A percentile compares a stretch with the other conserved stretches of the same genome.
phyloP scores from a whole-genome alignment of 2,113 vertebrate species.

The Carassius auratus region DNA sequence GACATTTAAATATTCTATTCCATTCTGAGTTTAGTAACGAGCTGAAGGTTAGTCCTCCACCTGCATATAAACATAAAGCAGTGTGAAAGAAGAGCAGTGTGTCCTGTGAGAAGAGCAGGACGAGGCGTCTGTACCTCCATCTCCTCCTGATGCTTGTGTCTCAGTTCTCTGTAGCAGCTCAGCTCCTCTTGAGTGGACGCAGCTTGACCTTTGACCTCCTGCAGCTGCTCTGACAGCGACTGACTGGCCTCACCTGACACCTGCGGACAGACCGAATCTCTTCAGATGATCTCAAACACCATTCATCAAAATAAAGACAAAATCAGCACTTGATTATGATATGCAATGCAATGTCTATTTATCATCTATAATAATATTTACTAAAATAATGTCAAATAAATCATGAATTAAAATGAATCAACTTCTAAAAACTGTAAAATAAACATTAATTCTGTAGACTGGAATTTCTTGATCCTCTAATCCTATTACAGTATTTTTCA shows the following conservation, averaged over 20 bases:
- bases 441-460: no score
- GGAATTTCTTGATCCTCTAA: no score
- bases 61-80: constrained; percentile 14
- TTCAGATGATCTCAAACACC: not conserved
- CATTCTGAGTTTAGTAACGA: not conserved
- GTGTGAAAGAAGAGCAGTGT: no score
- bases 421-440: no score
- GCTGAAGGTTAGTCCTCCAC: constrained; percentile 57
- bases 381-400: no score
- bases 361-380: no score
- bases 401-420: no score
- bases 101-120: not conserved
- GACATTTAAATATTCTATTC: no score
- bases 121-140: constrained; percentile 68
- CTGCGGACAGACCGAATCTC: constrained; percentile 31
- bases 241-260: constrained; percentile 37
- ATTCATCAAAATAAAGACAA: not conserved
- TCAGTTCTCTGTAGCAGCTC: constrained; percentile 72
- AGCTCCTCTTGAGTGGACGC: constrained; percentile 81
- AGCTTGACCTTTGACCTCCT: constrained; percentile 72
- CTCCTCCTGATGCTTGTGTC: constrained; percentile 77
- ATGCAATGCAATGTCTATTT: no score
- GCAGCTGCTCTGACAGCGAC: constrained; percentile 31
- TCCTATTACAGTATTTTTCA: no score
- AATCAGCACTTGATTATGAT: not conserved